Base-by-base conservation (phyloP, 1,140 invertebrate genomes). In the Probaryconus sp. region DNA sequence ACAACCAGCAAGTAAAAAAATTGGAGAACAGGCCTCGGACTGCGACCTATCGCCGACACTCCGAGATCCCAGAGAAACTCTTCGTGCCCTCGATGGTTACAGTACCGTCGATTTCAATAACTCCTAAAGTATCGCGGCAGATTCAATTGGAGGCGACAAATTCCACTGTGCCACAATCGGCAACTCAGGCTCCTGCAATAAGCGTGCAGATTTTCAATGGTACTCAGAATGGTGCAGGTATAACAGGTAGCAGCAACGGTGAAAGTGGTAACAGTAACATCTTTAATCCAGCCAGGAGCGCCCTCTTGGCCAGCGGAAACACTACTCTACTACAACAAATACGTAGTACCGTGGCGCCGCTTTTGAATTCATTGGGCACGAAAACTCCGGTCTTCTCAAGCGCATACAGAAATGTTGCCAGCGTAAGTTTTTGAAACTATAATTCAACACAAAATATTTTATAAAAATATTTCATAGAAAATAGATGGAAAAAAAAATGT, bases 261-360 rank as follows among this genome's bases (percentile, higher is more conserved):
- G 76, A 72, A 48, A 81, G 55, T 13, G 80, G 80, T 7, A 81
- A 47, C 37, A 81, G 80, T 26, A 87, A 87, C 16, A 81, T 88
- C 38, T 87, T 87, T 61, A 88, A 75, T 73, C 86, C 87, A 0
- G 51, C 81, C 0, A 82, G 74, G 20, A 82, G 78, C 20, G 77
- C 81, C 3, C 71, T 81, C 24, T 43, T 87, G 5, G 76, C 65
- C 4, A 80, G 47, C 13, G 77, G 78, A 7, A 87, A 86, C n/a
- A 70, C 24, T 9, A 81, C 78, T 13, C 56, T 87, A 6, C 4
- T 88, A 11, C 84, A 87, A 51, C 83, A 87, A 40, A 64, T 87
- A 1, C 72, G 85, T 7, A 87, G 86, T 37, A 87, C 87, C 1
- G 87, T 88, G 4, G 86, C 87, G 16, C 87, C 87, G 13, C 69